phyloP scores from a whole-genome alignment of 2,888 invertebrate genomes.

The Synanthedon tipuliformis region DNA sequence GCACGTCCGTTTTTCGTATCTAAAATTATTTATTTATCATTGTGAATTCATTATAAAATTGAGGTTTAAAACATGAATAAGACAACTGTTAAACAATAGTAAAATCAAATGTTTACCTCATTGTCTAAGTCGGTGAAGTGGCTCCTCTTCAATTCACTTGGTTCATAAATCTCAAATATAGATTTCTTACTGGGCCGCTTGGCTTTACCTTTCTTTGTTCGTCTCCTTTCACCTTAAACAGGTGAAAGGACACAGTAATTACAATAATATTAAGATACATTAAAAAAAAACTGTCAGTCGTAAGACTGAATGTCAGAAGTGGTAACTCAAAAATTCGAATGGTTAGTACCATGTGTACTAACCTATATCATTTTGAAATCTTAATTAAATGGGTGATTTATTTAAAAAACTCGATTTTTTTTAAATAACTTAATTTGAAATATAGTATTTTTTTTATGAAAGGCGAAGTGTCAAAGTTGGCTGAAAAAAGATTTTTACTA shows the following conservation, averaged over 20 bases:
- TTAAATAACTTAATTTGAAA: no score
- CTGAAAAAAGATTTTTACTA: no score
- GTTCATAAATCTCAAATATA: constrained; percentile 96
- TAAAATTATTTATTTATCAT: constrained; percentile 16
- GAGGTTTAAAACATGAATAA: not conserved
- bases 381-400: no score
- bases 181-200: constrained; percentile 86
- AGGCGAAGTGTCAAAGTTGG: no score
- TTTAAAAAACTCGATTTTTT: no score
- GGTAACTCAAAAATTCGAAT: no score
- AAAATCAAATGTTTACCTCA: constrained; percentile 58
- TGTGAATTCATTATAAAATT: not conserved
- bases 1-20: constrained; percentile 88
- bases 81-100: not conserved
- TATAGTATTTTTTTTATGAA: no score
- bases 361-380: no score
- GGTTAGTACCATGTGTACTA: no score
- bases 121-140: constrained; percentile 95
- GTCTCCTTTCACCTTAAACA: constrained; percentile 64
- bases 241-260: not conserved
- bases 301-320: no score
- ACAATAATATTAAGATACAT: no score
- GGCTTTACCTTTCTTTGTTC: constrained; percentile 80
- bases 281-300: no score
- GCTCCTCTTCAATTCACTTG: constrained; percentile 94